Conservation (phyloP, 1,140 invertebrate species). For the Dendroctonus valens region DNA sequence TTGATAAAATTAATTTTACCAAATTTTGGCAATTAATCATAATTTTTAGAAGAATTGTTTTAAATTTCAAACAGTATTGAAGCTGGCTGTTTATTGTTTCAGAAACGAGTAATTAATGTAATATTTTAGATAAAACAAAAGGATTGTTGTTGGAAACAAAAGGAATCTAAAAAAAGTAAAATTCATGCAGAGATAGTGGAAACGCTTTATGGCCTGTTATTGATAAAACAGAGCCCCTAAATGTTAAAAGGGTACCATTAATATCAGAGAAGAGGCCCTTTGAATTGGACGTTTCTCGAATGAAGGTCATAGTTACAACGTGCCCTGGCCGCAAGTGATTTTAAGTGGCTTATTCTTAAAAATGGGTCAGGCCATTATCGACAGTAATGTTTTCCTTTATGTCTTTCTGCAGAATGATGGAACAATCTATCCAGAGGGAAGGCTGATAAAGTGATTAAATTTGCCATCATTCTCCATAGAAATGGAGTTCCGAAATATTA, state of each 20-base stretch:
- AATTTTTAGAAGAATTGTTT: too few relatives aligned
- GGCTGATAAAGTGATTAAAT: constrained; percentile 3
- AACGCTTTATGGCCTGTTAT: constrained; percentile 9
- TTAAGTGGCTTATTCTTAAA: constrained; percentile 28
- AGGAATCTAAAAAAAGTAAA: too few relatives aligned
- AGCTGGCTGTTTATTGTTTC: too few relatives aligned
- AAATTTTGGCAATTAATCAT: too few relatives aligned
- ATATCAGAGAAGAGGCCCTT: constrained; percentile 22
- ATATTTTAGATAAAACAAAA: too few relatives aligned
- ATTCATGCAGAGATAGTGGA: too few relatives aligned
- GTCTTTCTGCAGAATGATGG: constrained; percentile 15
- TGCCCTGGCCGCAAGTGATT: constrained; percentile 28
- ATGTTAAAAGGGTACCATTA: constrained; percentile 29
- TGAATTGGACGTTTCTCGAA: constrained; percentile 26
- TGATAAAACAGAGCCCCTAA: constrained; percentile 25
- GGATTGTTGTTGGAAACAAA: too few relatives aligned
- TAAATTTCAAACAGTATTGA: too few relatives aligned
- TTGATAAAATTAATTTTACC: too few relatives aligned
- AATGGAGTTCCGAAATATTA: neutral
- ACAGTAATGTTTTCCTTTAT: constrained; percentile 27
- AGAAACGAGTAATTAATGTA: too few relatives aligned
- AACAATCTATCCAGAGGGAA: neutral
- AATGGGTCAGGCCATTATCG: constrained; percentile 25
- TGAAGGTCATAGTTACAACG: constrained; percentile 12
- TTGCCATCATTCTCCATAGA: neutral